Evolutionary conservation across 2,888 invertebrate species (phyloP).

Genomic region (Adelphocoris suturalis): DNA sequence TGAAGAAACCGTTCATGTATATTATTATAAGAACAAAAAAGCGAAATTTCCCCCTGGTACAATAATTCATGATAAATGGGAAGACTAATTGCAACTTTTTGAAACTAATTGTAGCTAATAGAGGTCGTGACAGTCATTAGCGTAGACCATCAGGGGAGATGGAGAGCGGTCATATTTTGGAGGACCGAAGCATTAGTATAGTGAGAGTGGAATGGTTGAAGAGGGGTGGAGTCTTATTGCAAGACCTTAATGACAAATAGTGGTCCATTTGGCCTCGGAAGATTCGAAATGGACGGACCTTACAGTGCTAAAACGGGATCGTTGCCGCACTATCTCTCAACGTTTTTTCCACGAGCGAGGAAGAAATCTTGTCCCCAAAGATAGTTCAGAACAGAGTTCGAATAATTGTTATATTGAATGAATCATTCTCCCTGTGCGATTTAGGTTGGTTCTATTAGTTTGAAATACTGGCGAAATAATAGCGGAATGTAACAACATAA

Average conservation of each 20-base stretch:
- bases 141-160: background rate
- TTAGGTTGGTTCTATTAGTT: too few relatives aligned
- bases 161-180: slow-evolving; percentile 32
- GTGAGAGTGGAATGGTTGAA: background rate
- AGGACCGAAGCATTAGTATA: slow-evolving; percentile 5
- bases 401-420: too few relatives aligned
- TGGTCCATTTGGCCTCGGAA: background rate
- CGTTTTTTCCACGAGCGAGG: background rate
- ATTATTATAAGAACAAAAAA: too few relatives aligned
- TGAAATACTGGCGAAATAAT: too few relatives aligned
- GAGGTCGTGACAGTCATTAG: slow-evolving; percentile 24
- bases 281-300: background rate
- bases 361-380: too few relatives aligned
- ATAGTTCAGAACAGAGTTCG: too few relatives aligned
- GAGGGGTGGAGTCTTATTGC: background rate
- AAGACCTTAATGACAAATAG: slow-evolving; percentile 22
- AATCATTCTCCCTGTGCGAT: too few relatives aligned
- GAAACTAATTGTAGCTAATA: slow-evolving; percentile 18
- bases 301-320: background rate
- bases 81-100: background rate
- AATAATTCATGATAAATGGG: too few relatives aligned
- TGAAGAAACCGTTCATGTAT: too few relatives aligned
- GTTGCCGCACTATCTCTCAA: background rate
- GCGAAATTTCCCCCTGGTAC: too few relatives aligned
- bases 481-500: too few relatives aligned